Conservation (phyloP, 2,113 vertebrate species). For the Thalassarche chlororhynchos region DNA sequence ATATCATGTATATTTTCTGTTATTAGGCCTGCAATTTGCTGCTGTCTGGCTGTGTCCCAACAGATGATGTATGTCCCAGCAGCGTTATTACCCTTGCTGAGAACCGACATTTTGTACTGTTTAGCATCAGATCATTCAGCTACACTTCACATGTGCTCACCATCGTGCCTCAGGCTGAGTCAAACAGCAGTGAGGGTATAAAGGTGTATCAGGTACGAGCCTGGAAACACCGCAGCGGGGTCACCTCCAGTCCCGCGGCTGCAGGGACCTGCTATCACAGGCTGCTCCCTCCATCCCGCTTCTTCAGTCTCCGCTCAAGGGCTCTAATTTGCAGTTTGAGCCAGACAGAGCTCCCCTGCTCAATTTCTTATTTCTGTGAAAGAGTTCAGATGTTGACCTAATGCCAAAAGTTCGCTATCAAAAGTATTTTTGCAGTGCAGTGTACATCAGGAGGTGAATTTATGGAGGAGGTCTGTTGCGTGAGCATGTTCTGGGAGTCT, state of each 20-base stretch:
- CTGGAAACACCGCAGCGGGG: not conserved
- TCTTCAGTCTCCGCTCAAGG: not conserved
- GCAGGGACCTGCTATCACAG: not conserved
- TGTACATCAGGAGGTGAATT: not conserved
- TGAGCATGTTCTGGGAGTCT: not conserved
- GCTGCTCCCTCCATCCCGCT: not conserved
- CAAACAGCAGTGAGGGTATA: rapidly evolving
- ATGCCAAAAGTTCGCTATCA: not conserved
- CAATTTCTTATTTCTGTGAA: not conserved
- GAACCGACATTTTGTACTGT: not conserved
- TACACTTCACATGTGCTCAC: not conserved
- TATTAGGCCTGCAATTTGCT: not conserved
- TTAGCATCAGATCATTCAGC: not conserved
- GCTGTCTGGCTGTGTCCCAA: slow-evolving; percentile 10
- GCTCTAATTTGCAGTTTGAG: not conserved
- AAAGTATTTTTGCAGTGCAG: not conserved
- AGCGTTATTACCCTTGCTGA: slow-evolving; percentile 9
- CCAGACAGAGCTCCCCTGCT: not conserved
- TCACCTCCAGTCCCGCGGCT: not conserved
- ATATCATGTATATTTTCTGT: not conserved
- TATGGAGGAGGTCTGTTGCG: not conserved
- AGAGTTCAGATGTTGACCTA: not conserved
- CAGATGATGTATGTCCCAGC: not conserved
- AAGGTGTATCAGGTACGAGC: not conserved
- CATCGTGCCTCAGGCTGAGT: not conserved